These are phyloP conservation scores for Choloepus didactylus DNA, from an alignment of 2,797 vertebrate genomes.

Conservation along the genomic window DNA sequence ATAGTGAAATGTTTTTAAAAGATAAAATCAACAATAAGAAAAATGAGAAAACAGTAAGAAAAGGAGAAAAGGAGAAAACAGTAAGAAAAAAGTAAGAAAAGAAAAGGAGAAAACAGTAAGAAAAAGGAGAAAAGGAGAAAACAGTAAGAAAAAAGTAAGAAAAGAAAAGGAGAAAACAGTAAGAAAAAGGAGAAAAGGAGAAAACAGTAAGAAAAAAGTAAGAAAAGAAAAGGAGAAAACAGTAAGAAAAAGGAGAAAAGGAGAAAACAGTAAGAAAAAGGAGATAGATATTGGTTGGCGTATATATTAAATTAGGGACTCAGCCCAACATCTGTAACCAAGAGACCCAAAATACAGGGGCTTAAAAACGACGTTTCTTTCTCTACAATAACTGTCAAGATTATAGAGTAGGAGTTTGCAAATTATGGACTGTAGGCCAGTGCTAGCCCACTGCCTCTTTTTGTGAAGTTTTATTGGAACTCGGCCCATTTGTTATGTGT, in stretches of 20 bases:
- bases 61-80: too few relatives aligned
- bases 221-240: too few relatives aligned
- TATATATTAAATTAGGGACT: constrained; percentile 7
- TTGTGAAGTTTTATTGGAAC: constrained; percentile 29
- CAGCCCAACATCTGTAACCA: neutral
- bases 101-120: too few relatives aligned
- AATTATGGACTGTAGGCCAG: neutral
- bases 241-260: too few relatives aligned
- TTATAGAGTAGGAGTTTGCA: neutral
- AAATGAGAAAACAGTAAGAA: too few relatives aligned
- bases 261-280: neutral
- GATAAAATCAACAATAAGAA: neutral
- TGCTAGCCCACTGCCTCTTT: neutral
- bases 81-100: too few relatives aligned
- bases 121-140: too few relatives aligned
- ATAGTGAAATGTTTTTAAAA: neutral
- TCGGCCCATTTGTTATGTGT: neutral
- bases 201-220: too few relatives aligned
- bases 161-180: too few relatives aligned
- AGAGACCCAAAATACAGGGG: neutral
- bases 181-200: too few relatives aligned
- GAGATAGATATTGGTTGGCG: neutral
- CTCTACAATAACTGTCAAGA: neutral
- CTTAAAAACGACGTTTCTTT: neutral
- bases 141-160: too few relatives aligned